Evolutionary conservation across 2,113 vertebrate genomes (phyloP), one percentile per base, ranked within the genome.

Genomic region (Aspidoscelis tigris): DNA sequence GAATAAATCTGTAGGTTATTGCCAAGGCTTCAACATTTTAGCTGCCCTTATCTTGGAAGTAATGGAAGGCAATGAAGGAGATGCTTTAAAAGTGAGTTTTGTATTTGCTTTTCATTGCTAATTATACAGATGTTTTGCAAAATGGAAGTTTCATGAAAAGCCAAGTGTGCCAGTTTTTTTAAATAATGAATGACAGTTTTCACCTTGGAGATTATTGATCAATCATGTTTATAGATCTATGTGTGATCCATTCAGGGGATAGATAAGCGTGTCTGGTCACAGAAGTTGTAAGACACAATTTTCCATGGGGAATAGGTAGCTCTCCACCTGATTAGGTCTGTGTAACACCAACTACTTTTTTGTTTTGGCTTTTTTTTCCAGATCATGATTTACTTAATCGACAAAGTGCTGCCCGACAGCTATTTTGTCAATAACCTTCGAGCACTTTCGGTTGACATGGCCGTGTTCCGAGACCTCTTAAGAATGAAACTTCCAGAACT

Each of bases 371-470:
- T 61, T 88, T 88, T 20, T 65, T 81, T 81, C 79, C 91, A 99
- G 99, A 98, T 99, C 89, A 99, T 99, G 99, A 99, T 99, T 94
- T 99, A 99, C 87, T 93, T 99, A 87, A 99, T 99, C 50, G 98
- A 99, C 95, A 99, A 99, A 89, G 99, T 99, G 76, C 97, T 99
- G 91, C 99, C 99, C 7, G 98, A 99, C 81, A 99, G 98, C 91
- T 99, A 99, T 92, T 99, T 99, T 95, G 99, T 98, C 89, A 98
- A 99, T 94, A 99, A 99, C 89, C 97, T 99, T 78, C 97, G 97
- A 26, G 97, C 98, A 0, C 93, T 99, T 21, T 99, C 98, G 80
- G 99, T 98, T 92, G 97, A 98, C 90, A 98, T 98, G 97, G 97
- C 97, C 21, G 97, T 97, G 87, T 98, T 98, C 92, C 94, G 97